Evolutionary conservation across 2,797 vertebrate genomes (phyloP), one percentile per base, ranked within the genome.

Genomic region (Mus caroli): DNA sequence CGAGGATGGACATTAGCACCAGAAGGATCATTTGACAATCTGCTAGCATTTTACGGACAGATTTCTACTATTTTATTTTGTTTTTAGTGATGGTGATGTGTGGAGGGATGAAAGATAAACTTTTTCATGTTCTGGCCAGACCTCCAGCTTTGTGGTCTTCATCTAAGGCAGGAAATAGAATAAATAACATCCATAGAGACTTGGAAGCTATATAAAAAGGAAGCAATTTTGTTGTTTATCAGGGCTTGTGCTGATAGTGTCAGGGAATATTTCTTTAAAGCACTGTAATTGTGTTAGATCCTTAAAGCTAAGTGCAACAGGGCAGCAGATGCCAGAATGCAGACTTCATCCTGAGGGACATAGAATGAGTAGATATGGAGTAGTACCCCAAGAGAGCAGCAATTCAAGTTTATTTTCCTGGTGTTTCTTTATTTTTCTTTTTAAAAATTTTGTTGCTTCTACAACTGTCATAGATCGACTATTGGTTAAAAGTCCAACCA

Each of bases 381-480:
- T 28, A 24, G 37, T 20, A 40, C 40, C 12, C 31, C 26, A 79
- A 92, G 20, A 46, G 92, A 91, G 22, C 22, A 54, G 56, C 12
- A 26, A 43, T 69, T 24, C 8, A 77, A n/a, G 37, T 91, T 91
- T 87, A 77, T 95, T 79, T 95, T 90, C 60, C 13, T 91, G n/a
- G 34, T 91, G 31, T 31, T 92, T 43, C 78, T 94, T 96, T 82
- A 82, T 22, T 95, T 97, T 92, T 87, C 34, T 84, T 79, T 58
- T 64, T 11, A 34, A 84, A 78, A 54, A 2, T 62, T 94, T 50
- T 82, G 40, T 4, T 90, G 58, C 92, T 79, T 71, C 92, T 71
- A 92, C 43, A 88, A 56, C 22, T 26, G 43, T 71, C 28, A 84
- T 28, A 12, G n/a, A 77, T 34, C 67, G 73, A 96, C 54, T 79